Conservation (phyloP, 2,888 invertebrate species). For the Pachycephus smyrnensis region DNA sequence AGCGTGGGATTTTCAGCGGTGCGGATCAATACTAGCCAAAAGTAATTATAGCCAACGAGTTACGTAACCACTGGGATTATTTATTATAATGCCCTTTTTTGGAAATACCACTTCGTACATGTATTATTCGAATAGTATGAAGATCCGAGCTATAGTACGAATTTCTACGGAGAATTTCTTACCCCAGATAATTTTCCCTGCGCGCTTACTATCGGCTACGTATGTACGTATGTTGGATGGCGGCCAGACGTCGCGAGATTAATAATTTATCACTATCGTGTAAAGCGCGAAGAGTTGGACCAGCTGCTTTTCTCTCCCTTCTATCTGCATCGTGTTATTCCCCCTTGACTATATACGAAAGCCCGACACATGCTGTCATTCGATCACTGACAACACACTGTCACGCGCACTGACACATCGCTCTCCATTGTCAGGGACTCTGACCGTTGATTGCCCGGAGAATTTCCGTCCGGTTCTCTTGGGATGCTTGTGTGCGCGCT, state of each 20-base stretch:
- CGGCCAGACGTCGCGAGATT: conserved; percentile 54
- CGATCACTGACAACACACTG: not conserved
- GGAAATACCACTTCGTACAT: not conserved
- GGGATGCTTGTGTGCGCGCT: not conserved
- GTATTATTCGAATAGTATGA: too few relatives aligned
- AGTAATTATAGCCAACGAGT: conserved; percentile 45
- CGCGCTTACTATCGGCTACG: not conserved
- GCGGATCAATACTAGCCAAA: conserved; percentile 46
- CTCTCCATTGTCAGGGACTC: not conserved
- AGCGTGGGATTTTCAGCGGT: conserved; percentile 40
- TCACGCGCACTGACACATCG: not conserved
- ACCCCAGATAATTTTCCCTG: not conserved
- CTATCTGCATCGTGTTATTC: not conserved
- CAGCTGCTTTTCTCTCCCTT: conserved; percentile 13
- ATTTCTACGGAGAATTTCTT: not conserved
- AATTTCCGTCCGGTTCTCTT: not conserved
- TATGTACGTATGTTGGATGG: conserved; percentile 39
- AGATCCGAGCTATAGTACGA: not conserved
- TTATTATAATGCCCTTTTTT: not conserved
- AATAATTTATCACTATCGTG: conserved; percentile 57
- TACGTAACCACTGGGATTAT: not conserved
- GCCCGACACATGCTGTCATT: not conserved
- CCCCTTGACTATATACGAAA: not conserved
- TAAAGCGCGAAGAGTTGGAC: conserved; percentile 34
- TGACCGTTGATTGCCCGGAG: not conserved